These are phyloP conservation scores for Samia ricini DNA, from an alignment of 1,140 invertebrate genomes.

Conservation along the genomic window DNA sequence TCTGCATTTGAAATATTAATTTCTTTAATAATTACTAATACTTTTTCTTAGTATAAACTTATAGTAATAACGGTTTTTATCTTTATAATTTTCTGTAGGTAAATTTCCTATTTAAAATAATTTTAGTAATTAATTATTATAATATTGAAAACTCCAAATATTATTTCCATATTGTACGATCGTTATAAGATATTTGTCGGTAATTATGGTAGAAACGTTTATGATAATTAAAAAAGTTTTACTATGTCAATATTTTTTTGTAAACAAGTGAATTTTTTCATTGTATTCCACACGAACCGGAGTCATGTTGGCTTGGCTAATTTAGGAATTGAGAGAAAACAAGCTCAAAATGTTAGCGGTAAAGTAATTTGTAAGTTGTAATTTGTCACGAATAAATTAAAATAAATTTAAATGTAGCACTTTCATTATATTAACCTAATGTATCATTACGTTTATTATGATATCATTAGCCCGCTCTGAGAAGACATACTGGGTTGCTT, in stretches of 20 bases:
- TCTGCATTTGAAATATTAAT: too few relatives aligned
- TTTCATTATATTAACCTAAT: constrained; percentile 1
- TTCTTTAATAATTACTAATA: too few relatives aligned
- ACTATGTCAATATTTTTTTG: background rate
- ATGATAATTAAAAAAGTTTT: background rate
- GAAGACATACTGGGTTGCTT: background rate
- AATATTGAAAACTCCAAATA: background rate
- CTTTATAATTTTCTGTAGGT: too few relatives aligned
- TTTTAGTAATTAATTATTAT: background rate
- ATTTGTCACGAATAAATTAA: constrained; percentile 69
- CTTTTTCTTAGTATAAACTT: too few relatives aligned
- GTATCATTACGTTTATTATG: constrained; percentile 20
- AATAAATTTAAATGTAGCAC: constrained; percentile 24
- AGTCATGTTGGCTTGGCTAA: constrained; percentile 47
- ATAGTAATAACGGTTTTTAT: background rate
- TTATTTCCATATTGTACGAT: background rate
- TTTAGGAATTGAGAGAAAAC: constrained; percentile 71
- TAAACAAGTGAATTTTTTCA: background rate
- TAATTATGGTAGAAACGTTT: background rate
- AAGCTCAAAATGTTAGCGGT: constrained; percentile 67
- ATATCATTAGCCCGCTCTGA: constrained; percentile 8
- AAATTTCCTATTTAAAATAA: too few relatives aligned
- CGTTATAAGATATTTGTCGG: background rate
- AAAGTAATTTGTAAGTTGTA: constrained; percentile 51
- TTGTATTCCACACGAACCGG: background rate